These are phyloP conservation scores for Oophaga pumilio DNA, from an alignment of 2,113 vertebrate genomes.

Conservation along the genomic window DNA sequence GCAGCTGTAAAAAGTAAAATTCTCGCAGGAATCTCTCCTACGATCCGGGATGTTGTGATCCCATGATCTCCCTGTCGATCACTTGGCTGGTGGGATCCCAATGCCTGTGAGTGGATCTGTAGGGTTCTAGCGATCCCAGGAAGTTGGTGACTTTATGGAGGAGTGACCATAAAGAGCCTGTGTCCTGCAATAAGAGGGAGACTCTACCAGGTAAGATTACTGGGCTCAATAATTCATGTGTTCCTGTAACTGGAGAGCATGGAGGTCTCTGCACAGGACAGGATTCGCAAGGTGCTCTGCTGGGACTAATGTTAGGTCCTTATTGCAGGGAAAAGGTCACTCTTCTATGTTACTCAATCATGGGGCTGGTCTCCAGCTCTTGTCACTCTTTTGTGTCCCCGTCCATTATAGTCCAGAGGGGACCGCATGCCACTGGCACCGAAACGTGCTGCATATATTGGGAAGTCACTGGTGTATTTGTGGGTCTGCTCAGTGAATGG, in stretches of 20 bases:
- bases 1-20: background rate
- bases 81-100: background rate
- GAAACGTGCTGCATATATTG: background rate
- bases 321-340: background rate
- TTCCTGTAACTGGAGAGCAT: background rate
- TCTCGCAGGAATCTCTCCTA: background rate
- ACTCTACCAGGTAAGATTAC: constrained; percentile 45
- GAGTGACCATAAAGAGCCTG: constrained; percentile 9
- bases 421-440: background rate
- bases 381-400: background rate
- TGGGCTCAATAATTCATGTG: constrained; percentile 35
- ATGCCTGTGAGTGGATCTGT: background rate
- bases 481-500: background rate
- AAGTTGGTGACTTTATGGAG: constrained; percentile 42
- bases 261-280: background rate
- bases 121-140: background rate
- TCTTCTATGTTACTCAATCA: background rate
- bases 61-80: background rate
- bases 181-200: background rate
- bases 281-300: background rate
- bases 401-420: background rate
- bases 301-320: background rate
- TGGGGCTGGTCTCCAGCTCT: background rate
- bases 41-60: background rate
- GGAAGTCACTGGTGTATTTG: background rate